Percentiles rank a stretch among this genome's conserved stretches.
These are phyloP conservation scores for Bombus superbus DNA, from an alignment of 1,140 invertebrate genomes.

Conservation along the genomic window DNA sequence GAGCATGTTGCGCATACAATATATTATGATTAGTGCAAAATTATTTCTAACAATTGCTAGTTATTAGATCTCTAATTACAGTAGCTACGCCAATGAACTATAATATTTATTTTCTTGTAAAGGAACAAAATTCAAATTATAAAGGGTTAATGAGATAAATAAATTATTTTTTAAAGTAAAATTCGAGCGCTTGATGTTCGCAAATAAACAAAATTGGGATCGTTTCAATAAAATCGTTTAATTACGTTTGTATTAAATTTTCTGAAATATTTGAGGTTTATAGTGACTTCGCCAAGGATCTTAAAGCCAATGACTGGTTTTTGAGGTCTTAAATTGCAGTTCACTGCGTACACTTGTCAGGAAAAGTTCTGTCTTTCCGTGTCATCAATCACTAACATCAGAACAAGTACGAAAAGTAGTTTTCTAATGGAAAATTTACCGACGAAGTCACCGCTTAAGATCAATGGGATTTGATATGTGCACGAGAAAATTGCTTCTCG, in stretches of 20 bases:
- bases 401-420: conserved; percentile 8
- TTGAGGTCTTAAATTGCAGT: conserved; percentile 33
- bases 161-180: not conserved
- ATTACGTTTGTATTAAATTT: conserved; percentile 13
- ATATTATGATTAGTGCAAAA: too few species aligned
- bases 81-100: too few species aligned
- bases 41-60: too few species aligned
- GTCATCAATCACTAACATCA: not conserved
- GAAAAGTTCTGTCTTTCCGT: conserved; percentile 23
- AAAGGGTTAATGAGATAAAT: too few species aligned
- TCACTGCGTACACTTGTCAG: conserved; percentile 13
- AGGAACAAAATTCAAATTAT: too few species aligned
- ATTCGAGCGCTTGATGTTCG: not conserved
- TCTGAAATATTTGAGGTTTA: not conserved
- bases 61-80: too few species aligned
- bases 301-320: conserved; percentile 10
- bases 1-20: too few species aligned
- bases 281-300: not conserved
- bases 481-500: not conserved
- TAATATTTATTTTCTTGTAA: too few species aligned
- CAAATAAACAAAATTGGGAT: not conserved
- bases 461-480: not conserved
- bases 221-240: conserved; percentile 5
- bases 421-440: not conserved
- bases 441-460: not conserved